phyloP scores from a whole-genome alignment of 2,888 invertebrate genomes.

The Limnephilus marmoratus region DNA sequence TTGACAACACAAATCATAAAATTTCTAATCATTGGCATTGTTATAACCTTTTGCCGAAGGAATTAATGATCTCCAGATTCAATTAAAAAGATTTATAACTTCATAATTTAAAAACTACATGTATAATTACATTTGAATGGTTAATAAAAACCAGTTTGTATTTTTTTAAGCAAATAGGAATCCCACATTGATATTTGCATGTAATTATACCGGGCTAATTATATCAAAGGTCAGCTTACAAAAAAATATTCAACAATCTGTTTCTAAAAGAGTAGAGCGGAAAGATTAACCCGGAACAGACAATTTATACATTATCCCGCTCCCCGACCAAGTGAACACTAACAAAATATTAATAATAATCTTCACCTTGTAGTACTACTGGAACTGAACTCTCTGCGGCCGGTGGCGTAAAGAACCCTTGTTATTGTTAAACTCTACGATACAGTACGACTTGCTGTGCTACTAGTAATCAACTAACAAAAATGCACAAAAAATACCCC shows the following conservation, averaged over 20 bases:
- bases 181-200: neutral
- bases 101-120: too few relatives aligned
- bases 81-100: neutral
- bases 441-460: too few relatives aligned
- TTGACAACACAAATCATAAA: too few relatives aligned
- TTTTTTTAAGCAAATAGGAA: neutral
- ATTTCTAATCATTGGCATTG: too few relatives aligned
- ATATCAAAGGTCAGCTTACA: neutral
- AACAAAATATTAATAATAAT: neutral
- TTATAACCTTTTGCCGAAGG: too few relatives aligned
- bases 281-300: neutral
- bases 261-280: neutral
- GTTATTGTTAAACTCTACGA: too few relatives aligned
- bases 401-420: too few relatives aligned
- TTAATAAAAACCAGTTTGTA: neutral
- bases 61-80: too few relatives aligned
- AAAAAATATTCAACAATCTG: neutral
- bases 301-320: neutral
- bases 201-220: neutral
- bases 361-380: neutral
- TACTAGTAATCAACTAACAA: too few relatives aligned
- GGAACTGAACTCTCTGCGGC: neutral
- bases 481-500: too few relatives aligned
- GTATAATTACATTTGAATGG: too few relatives aligned
- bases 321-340: neutral